Base-by-base conservation (phyloP, 2,888 invertebrate species). In the Apotomis turbidana region DNA sequence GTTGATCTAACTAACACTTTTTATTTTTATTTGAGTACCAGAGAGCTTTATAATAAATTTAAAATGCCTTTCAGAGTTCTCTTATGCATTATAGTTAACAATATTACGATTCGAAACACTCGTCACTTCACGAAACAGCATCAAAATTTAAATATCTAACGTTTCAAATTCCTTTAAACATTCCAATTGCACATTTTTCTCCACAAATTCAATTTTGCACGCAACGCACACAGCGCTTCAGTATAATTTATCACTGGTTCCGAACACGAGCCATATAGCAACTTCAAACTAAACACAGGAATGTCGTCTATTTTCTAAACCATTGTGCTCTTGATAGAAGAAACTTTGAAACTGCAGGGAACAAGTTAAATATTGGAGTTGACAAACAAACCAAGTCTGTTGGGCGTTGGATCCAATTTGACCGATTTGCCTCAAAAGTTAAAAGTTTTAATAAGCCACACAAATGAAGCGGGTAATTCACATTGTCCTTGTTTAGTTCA, bases 321-420 rank as follows among this genome's bases (percentile, higher is more conserved):
- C 78, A 85, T 86, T 87, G 87, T 87, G 83, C 84, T 85, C 86
- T 69, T 70, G 77, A 76, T 70, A 75, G 75, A 70, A 74, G 83
- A 78, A 85, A 86, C 80, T 87, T 85, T 74, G 77, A 76, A 85
- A 87, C 85, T 86, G 82, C 82, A 80, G 80, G 80, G 85, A 80
- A 78, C 85, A 89, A 89, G 87, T 88, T 86, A 87, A 90, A 90
- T 89, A 90, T 88, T 88, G 85, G 84, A 89, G 85, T 89, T 88
- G 87, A 87, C 87, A 85, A 89, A 88, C 87, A 87, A 79, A 80
- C 79, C 77, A 81, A 85, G 83, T 83, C 81, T 82, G 81, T 78
- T 66, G 81, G 75, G 74, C 75, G 75, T 74, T 78, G 78, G 78
- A 83, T 84, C 79, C 81, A 83, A 84, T 84, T 79, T 77, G 76